A percentile compares a stretch with the other conserved stretches of the same genome.
These are phyloP conservation scores for Ectemnius cavifrons DNA, from an alignment of 2,888 invertebrate genomes.

Conservation along the genomic window DNA sequence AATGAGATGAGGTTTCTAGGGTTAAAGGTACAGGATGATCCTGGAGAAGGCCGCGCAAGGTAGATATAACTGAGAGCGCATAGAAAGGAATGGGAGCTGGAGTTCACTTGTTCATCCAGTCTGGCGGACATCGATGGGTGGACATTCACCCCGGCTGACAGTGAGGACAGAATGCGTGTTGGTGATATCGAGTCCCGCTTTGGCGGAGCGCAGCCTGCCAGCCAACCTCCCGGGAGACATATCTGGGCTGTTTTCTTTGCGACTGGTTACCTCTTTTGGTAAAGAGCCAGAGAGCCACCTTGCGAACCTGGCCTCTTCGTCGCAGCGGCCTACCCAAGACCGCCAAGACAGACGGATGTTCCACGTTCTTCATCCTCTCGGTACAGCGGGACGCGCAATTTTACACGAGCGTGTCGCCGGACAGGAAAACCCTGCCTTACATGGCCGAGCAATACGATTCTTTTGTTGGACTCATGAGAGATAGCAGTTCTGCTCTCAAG, in stretches of 20 bases:
- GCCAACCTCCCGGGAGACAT: conserved; percentile 69
- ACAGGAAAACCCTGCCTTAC: conserved; percentile 58
- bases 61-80: conserved; percentile 30
- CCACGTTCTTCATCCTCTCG: conserved; percentile 62
- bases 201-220: conserved; percentile 53
- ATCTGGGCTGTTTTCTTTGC: conserved; percentile 73
- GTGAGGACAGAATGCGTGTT: conserved; percentile 51
- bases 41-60: conserved; percentile 14
- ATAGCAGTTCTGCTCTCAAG: conserved; percentile 18
- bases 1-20: too few relatives aligned
- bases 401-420: conserved; percentile 38
- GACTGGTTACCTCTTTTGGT: conserved; percentile 73
- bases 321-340: conserved; percentile 30
- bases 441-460: conserved; percentile 48
- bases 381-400: conserved; percentile 47
- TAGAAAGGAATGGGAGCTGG: conserved; percentile 58
- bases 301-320: conserved; percentile 40
- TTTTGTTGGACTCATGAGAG: conserved; percentile 27
- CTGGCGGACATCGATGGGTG: conserved; percentile 58
- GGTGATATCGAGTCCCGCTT: conserved; percentile 66
- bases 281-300: conserved; percentile 57
- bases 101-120: conserved; percentile 74
- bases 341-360: conserved; percentile 63
- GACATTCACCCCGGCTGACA: conserved; percentile 70
- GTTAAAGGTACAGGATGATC: not conserved